phyloP scores from a whole-genome alignment of 2,797 vertebrate genomes.

The Darevskia mixta region DNA sequence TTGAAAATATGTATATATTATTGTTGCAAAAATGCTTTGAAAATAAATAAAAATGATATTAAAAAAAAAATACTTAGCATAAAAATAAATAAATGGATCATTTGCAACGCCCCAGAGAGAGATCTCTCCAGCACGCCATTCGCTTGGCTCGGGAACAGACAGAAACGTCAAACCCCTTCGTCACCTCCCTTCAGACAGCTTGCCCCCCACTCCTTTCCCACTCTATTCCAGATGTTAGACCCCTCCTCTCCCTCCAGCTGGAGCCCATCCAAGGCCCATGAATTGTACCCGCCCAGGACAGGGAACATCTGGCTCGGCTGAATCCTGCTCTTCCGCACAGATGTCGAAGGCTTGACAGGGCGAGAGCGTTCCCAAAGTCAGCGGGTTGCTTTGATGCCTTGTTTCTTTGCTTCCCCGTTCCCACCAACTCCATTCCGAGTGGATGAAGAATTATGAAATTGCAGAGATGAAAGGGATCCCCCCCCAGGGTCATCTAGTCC shows the following conservation, averaged over 20 bases:
- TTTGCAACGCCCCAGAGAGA: neutral
- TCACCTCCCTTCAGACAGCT: neutral
- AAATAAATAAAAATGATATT: too few species aligned
- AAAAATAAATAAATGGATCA: neutral
- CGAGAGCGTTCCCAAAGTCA: neutral
- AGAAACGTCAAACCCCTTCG: neutral
- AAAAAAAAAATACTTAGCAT: neutral
- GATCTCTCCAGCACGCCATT: neutral
- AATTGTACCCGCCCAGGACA: neutral
- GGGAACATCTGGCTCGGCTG: slow-evolving; percentile 27
- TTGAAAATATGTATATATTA: too few species aligned
- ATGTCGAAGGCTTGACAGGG: neutral
- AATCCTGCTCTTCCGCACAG: neutral
- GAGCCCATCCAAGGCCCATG: neutral
- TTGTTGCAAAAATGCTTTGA: too few species aligned
- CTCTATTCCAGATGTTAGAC: neutral
- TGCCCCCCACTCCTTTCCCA: too few species aligned
- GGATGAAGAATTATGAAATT: neutral
- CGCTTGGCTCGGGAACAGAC: neutral
- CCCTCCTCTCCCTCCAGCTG: neutral
- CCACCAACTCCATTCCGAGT: neutral
- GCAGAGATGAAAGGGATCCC: too few species aligned
- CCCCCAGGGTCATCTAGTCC: neutral
- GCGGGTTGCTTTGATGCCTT: neutral
- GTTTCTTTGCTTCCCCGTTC: too few species aligned